phyloP scores from a whole-genome alignment of 2,113 vertebrate genomes.

The Leucopsar rothschildi region DNA sequence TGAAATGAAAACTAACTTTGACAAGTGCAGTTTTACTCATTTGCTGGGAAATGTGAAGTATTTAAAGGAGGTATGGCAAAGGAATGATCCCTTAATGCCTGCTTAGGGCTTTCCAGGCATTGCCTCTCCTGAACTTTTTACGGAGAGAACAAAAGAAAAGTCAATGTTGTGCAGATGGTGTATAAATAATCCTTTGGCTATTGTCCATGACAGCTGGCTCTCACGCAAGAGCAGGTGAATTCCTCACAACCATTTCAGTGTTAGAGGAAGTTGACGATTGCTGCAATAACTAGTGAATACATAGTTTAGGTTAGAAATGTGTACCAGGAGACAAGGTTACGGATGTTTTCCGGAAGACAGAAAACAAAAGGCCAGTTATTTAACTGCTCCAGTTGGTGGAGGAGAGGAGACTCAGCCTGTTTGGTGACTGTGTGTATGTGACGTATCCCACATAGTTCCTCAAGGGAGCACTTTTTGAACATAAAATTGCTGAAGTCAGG shows the following conservation, averaged over 20 bases:
- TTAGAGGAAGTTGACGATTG: constrained; percentile 17
- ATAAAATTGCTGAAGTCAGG: not conserved
- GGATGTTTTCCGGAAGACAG: not conserved
- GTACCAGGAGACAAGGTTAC: not conserved
- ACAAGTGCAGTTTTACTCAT: not conserved
- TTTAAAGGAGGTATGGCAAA: not conserved
- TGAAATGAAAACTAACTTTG: not conserved
- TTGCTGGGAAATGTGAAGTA: not conserved
- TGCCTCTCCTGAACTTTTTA: not conserved
- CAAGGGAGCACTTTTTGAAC: not conserved
- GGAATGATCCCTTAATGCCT: not conserved
- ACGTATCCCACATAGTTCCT: not conserved
- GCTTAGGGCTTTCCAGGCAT: not conserved
- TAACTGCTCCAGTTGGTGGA: not conserved
- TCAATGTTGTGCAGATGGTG: not conserved
- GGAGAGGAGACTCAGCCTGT: not conserved
- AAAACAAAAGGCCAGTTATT: not conserved
- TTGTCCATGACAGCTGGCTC: not conserved
- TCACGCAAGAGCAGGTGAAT: not conserved
- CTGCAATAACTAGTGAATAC: not conserved
- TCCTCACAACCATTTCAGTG: not conserved
- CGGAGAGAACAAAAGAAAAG: not conserved
- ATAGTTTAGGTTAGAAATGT: not conserved
- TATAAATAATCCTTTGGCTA: not conserved
- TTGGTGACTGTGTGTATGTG: not conserved